Percentiles rank a stretch among this genome's conserved stretches.
Evolutionary conservation across 2,113 vertebrate genomes (phyloP).

Genomic region (Rhinoderma darwinii): DNA sequence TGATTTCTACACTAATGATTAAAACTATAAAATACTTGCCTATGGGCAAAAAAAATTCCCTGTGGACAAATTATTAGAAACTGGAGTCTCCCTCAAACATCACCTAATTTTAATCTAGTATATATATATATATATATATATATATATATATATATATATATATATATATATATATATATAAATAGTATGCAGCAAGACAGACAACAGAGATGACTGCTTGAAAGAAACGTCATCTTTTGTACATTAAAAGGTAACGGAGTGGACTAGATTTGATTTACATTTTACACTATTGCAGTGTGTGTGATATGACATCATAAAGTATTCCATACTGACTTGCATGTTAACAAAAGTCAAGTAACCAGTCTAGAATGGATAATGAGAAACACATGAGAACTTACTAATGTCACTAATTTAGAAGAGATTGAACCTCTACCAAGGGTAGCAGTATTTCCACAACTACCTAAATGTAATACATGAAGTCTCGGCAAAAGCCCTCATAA

Average conservation of each 20-base stretch:
- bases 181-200: neutral
- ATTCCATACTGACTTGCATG: constrained; percentile 40
- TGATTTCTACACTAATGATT: too few species aligned
- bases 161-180: too few species aligned
- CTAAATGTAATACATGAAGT: constrained; percentile 62
- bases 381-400: constrained; percentile 53
- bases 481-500: constrained; percentile 66
- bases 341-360: constrained; percentile 50
- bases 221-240: neutral
- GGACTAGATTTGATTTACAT: constrained; percentile 3
- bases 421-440: constrained; percentile 15
- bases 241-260: neutral
- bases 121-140: too few species aligned
- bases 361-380: constrained; percentile 52
- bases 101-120: too few species aligned
- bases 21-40: too few species aligned
- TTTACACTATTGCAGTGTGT: constrained; percentile 45
- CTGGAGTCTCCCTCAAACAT: too few species aligned
- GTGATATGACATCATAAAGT: constrained; percentile 56
- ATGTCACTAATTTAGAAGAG: constrained; percentile 41
- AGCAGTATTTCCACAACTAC: constrained; percentile 45
- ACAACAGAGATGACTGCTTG: neutral
- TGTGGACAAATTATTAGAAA: too few species aligned
- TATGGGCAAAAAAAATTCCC: too few species aligned
- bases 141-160: too few species aligned